These are phyloP conservation scores for Turritopsis dohrnii DNA, from an alignment of 30 jellyfish, hydroid and myxozoan species.

Conservation along the genomic window DNA sequence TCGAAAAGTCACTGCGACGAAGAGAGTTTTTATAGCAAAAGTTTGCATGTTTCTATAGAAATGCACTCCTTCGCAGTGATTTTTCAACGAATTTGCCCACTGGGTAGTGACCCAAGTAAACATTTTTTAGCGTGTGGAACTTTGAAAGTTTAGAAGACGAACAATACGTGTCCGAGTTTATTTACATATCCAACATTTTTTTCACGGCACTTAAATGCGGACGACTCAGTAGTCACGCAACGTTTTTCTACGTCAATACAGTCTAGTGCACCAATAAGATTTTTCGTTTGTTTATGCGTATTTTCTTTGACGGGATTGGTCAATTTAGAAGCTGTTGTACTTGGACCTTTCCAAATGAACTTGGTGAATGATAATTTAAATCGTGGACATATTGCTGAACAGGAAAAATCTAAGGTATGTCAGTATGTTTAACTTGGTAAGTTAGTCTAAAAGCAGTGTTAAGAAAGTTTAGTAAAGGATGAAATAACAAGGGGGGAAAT, in stretches of 20 bases:
- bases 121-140: too few relatives aligned
- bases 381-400: slow-evolving; percentile 1
- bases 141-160: too few relatives aligned
- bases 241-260: too few relatives aligned
- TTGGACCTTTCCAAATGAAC: background rate
- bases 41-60: background rate
- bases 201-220: too few relatives aligned
- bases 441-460: background rate
- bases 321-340: slow-evolving; percentile 2
- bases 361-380: background rate
- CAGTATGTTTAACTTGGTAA: background rate
- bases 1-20: background rate
- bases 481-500: background rate
- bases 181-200: too few relatives aligned
- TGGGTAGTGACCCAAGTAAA: too few relatives aligned
- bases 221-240: too few relatives aligned
- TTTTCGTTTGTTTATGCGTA: too few relatives aligned
- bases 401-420: background rate
- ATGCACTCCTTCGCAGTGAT: background rate
- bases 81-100: background rate
- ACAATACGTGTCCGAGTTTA: too few relatives aligned
- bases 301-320: background rate
- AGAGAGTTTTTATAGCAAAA: background rate
- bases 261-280: too few relatives aligned
- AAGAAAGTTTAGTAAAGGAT: background rate